A percentile compares a stretch with the other conserved stretches of the same genome.
phyloP scores from a whole-genome alignment of 2,113 vertebrate genomes.

The Ochotona curzoniae region DNA sequence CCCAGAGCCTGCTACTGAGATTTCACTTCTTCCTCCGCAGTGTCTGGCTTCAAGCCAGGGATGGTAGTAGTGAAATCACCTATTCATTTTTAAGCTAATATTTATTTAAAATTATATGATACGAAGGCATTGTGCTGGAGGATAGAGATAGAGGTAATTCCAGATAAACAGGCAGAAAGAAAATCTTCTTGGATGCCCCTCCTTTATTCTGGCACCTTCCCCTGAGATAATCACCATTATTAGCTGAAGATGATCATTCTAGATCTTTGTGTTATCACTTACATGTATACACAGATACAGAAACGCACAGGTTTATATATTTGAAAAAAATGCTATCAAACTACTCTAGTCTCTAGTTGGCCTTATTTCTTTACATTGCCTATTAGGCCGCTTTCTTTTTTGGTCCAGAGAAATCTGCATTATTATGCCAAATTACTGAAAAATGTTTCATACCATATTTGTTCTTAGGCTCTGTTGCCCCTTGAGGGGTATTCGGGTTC shows the following conservation, averaged over 20 bases:
- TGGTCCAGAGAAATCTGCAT: neutral
- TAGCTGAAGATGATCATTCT: neutral
- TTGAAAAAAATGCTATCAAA: neutral
- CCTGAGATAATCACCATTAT: neutral
- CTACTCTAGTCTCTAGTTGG: neutral
- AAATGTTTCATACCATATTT: neutral
- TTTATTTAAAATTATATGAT: neutral
- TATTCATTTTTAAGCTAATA: neutral
- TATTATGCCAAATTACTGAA: neutral
- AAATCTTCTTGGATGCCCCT: neutral
- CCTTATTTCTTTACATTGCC: neutral
- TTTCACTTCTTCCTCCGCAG: neutral
- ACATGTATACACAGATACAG: neutral
- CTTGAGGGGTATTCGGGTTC: neutral
- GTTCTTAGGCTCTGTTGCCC: too few species aligned
- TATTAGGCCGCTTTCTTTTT: neutral
- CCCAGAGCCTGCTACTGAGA: neutral
- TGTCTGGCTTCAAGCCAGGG: neutral
- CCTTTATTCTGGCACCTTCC: neutral
- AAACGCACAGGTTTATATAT: neutral
- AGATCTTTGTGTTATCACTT: neutral
- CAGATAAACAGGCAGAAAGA: neutral
- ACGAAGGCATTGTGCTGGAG: neutral
- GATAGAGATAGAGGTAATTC: too few species aligned
- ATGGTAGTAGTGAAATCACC: neutral